Base-by-base conservation (phyloP, 2,113 vertebrate species). In the Turnix velox region DNA sequence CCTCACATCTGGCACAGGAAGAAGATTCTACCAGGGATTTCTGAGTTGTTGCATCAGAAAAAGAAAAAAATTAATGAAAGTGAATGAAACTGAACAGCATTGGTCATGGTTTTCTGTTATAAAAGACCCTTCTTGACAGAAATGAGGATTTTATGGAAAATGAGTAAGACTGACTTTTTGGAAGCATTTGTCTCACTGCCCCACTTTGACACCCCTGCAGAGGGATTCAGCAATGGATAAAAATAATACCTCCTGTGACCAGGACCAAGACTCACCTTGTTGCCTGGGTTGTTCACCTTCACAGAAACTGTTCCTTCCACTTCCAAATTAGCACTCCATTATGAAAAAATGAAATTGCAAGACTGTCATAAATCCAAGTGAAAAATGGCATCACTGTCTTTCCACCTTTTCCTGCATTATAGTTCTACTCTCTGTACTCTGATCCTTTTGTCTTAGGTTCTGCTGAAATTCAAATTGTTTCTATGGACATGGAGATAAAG, bases 191-290 rank as follows among this genome's bases (percentile, higher is more conserved):
- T 43, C 19, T 14, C 6, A 5, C 11, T 46, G 20, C 2, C 18
- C 19, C 25, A 48, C 17, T 12, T 69, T 1, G 2, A 52, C 11
- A 51, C 0, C 1, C 10, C 18, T 62, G 17, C 37, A 33, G 55
- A 45, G 16, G 3, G 14, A 24, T 52, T 89, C 45, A 66, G 17
- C 24, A 84, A 14, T 1, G 2, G 28, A 66, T 10, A 10, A 48
- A 84, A 66, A 42, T 15, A 4, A 42, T 9, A 30, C 4, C 5
- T 58, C 3, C 17, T 14, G 35, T 0, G 1, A 48, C 10, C 17
- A 73, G 37, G 14, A 79, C 18, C 19, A 86, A 88, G 23, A 65
- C 76, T n/a, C 9, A 6, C 15, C 12, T 49, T 0, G 0, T 78
- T 4, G 3, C 23, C 18, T 49, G 16, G 20, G 40, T 58, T 73